Percentiles rank a stretch among this genome's conserved stretches.
Evolutionary conservation across 1,140 invertebrate genomes (phyloP).

Genomic region (Nephila pilipes): DNA sequence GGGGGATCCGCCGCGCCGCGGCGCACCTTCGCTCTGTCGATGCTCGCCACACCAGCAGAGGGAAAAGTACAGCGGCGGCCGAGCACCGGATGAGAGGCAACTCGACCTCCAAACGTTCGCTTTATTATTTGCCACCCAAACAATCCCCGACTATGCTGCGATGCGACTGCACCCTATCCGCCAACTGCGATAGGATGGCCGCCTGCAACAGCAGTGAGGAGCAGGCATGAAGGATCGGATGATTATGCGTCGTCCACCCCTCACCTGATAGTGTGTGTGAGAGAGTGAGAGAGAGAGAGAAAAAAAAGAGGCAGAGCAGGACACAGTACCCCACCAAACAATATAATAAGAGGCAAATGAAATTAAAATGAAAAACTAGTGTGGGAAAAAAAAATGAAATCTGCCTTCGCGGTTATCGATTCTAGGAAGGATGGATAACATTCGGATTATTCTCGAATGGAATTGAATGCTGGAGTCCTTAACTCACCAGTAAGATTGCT

Average conservation of each 20-base stretch:
- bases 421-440: conserved; percentile 15
- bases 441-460: not conserved
- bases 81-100: not conserved
- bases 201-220: not conserved
- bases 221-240: not conserved
- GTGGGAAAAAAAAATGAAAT: conserved; percentile 6
- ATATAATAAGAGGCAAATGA: too few species aligned
- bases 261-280: not conserved
- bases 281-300: too few species aligned
- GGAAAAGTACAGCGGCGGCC: conserved; percentile 15
- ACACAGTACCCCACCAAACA: too few species aligned
- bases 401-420: not conserved
- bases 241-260: not conserved
- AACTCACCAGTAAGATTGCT: not conserved
- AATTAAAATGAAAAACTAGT: not conserved
- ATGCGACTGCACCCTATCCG: conserved; percentile 1
- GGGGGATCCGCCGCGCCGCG: conserved; percentile 48
- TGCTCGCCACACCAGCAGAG: not conserved
- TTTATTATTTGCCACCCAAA: not conserved
- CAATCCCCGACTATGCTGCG: not conserved
- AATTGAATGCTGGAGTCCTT: not conserved
- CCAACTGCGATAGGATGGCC: not conserved
- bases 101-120: conserved; percentile 52
- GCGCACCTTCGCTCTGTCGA: conserved; percentile 57
- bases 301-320: not conserved